Evolutionary conservation across 2,888 invertebrate species (phyloP), one percentile per base, ranked within the genome.

Genomic region (Torymus tubicola): DNA sequence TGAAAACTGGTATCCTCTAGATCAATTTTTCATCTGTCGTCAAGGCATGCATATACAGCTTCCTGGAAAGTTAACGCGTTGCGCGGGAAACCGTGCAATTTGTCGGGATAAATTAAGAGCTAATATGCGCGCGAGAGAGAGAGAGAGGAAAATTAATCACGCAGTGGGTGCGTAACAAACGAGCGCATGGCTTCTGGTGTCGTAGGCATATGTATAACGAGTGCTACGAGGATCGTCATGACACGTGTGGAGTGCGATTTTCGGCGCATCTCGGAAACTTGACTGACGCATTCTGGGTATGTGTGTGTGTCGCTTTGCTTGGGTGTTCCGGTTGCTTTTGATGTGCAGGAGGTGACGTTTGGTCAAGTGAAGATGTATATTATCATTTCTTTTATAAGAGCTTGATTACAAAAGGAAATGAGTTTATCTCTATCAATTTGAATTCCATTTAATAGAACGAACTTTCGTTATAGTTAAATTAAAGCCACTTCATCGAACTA

Each of bases 41-140:
- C 21, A 12, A 57, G 14, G 21, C 11, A 18, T 21, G 21, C 2
- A 21, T 21, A 8, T n/a, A 63, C 57, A 31, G 31, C 64, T 74
- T 78, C 70, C 16, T 18, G 60, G 74, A 78, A 81, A 70, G 52
- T 42, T 8, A 5, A 8, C 5, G 42, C 42, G 42, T 8, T 8
- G 8, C 42, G 2, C 31, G 61, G 53, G 61, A 60, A 78, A 81
- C 67, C 16, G 42, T 24, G 74, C 78, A 73, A 78, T 81, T 81
- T 71, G 78, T 78, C 78, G 70, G 74, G 67, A 74, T 81, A 81
- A 81, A 81, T 78, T 74, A 74, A 78, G 70, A 74, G 74, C 74
- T 78, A 78, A 81, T 78, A 60, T 18, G 18, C 13, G 63, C 11
- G 16, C 13, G 63, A n/a, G 16, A 21, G 14, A 14, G 18, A 53